Conservation (phyloP, 2,797 vertebrate genomes). For the Melopsittacus undulatus region DNA sequence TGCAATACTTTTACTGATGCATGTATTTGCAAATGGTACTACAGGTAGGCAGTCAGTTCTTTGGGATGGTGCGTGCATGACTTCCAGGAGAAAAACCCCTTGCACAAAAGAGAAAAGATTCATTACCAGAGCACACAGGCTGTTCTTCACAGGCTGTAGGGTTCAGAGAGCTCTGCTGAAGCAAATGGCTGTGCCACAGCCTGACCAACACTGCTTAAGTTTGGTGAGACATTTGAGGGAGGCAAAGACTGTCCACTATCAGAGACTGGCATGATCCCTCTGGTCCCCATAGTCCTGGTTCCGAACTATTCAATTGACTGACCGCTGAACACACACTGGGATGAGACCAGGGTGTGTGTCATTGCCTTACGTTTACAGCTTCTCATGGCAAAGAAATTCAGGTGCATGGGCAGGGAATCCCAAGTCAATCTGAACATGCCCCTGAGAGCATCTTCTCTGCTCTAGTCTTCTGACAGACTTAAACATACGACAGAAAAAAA, state of each 20-base stretch:
- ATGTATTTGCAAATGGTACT: background rate
- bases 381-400: background rate
- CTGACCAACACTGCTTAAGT: background rate
- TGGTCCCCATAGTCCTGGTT: background rate
- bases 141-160: background rate
- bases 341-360: background rate
- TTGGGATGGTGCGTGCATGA: background rate
- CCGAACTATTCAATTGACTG: background rate
- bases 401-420: background rate
- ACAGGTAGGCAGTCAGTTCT: background rate
- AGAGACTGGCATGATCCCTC: background rate
- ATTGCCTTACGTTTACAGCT: background rate
- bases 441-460: background rate
- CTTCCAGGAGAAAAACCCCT: background rate
- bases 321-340: background rate
- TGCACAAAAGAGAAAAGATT: background rate
- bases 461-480: background rate
- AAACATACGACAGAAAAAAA: background rate
- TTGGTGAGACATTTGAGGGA: background rate
- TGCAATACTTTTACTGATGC: accelerated
- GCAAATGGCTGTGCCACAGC: background rate
- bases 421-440: background rate
- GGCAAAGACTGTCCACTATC: background rate
- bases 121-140: background rate
- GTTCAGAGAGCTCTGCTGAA: background rate